Base-by-base conservation (phyloP, 2,797 vertebrate genomes). In the Menidia menidia region DNA sequence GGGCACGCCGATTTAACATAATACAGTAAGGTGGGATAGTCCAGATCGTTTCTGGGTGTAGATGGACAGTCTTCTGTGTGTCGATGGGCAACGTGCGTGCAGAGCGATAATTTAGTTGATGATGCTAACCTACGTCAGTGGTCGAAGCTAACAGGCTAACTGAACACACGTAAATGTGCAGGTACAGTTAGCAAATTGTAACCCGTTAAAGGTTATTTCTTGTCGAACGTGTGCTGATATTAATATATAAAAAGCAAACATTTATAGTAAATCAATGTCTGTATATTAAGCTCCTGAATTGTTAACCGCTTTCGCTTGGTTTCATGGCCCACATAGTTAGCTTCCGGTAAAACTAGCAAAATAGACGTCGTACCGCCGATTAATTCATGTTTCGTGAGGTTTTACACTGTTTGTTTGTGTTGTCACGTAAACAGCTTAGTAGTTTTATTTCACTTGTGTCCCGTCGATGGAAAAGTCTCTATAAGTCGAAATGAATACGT, bases 81-180 rank as follows among this genome's bases (percentile, higher is more conserved):
- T 41, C n/a, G 39, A 6, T 8, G n/a, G 54, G 51, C 19, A 39
- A 9, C 3, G 1, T 7, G 14, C 16, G 0, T 1, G 18, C 58
- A 25, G n/a, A 11, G 54, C 60, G 39, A 19, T 30, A 15, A 16
- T 61, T 57, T 64, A 81, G 69, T 78, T 16, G 0, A 3, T 3
- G 33, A 14, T 18, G 84, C 83, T 75, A 78, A 83, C 63, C 80
- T 87, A 71, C 84, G 86, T 87, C 82, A 85, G 80, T 18, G 39
- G 53, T 41, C 4, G 41, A 66, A 68, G 90, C 88, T 91, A 92
- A 80, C 63, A 18, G 43, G 75, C 68, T 80, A 87, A 56, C 74
- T 39, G 2, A 10, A 39, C 35, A 77, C 42, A 60, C 62, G 44
- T 70, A 11, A 51, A 41, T 1, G 4, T 31, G 30, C 58, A 78